A percentile compares a stretch with the other conserved stretches of the same genome.
These are phyloP conservation scores for Polydrusus tereticollis DNA, from an alignment of 2,888 invertebrate species.

Conservation along the genomic window DNA sequence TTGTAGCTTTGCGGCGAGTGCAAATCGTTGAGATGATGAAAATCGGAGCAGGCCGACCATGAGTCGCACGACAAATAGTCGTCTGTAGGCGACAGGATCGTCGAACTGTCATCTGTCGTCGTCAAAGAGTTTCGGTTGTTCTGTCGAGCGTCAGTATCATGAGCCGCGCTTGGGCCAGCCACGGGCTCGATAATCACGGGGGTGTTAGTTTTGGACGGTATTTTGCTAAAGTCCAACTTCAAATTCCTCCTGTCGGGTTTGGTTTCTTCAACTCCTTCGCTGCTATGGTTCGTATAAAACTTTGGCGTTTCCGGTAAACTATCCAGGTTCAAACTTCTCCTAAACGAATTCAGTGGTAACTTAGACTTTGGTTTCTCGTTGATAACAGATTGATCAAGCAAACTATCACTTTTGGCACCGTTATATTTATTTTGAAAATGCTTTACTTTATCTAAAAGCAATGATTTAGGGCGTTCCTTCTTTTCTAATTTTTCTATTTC, in stretches of 20 bases:
- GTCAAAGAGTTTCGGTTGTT: constrained; percentile 52
- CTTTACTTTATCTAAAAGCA: constrained; percentile 71
- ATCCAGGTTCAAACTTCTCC: constrained; percentile 64
- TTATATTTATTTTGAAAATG: constrained; percentile 68
- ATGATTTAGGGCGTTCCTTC: constrained; percentile 70
- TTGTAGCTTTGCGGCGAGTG: constrained; percentile 66
- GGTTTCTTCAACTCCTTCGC: constrained; percentile 47
- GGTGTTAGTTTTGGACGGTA: constrained; percentile 48
- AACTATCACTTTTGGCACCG: constrained; percentile 67
- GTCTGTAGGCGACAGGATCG: constrained; percentile 73
- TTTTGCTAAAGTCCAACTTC: constrained; percentile 74
- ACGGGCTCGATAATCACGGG: constrained; percentile 44
- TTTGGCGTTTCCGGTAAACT: constrained; percentile 57
- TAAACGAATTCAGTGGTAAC: constrained; percentile 63
- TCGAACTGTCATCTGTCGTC: constrained; percentile 65
- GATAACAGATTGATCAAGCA: constrained; percentile 47
- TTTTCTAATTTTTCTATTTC: constrained; percentile 57
- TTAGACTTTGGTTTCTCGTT: constrained; percentile 60
- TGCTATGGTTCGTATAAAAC: constrained; percentile 50
- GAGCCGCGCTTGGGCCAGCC: constrained; percentile 23
- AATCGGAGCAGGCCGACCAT: constrained; percentile 77
- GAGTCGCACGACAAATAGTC: constrained; percentile 73
- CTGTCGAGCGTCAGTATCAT: not conserved
- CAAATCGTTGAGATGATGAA: constrained; percentile 56
- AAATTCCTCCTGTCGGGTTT: constrained; percentile 68